phyloP scores from a whole-genome alignment of 1,140 invertebrate species.

The Bilobella aurantiaca region DNA sequence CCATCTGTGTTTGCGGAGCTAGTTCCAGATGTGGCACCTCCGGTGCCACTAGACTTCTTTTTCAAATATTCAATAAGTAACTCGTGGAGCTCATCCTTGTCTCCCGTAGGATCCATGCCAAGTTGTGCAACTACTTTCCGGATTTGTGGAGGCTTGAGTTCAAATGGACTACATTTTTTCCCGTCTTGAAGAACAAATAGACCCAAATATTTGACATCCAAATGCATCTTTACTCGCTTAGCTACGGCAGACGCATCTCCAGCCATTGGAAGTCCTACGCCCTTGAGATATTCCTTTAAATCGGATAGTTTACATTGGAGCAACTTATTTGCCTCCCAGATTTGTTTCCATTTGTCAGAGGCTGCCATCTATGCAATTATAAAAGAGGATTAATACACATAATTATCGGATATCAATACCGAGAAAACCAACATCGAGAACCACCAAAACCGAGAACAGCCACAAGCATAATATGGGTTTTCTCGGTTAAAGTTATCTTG shows the following conservation, averaged over 20 bases:
- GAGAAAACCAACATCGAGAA: no score
- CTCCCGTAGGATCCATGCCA: slow-evolving; percentile 17
- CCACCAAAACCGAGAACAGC: no score
- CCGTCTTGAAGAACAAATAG: slow-evolving; percentile 18
- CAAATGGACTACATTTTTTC: slow-evolving; percentile 9
- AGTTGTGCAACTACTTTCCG: slow-evolving; percentile 19
- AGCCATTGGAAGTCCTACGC: slow-evolving; percentile 10
- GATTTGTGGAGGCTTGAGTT: slow-evolving; percentile 14
- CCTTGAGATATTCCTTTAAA: slow-evolving; percentile 14
- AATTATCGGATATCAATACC: not conserved
- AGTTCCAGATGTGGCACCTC: not conserved
- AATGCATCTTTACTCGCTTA: slow-evolving; percentile 15
- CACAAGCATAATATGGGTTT: no score
- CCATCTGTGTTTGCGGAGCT: not conserved
- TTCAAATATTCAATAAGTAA: slow-evolving; percentile 15
- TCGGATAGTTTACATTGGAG: not conserved
- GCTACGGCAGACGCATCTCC: not conserved
- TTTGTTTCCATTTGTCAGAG: not conserved
- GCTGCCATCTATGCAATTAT: not conserved
- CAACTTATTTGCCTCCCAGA: slow-evolving; percentile 8
- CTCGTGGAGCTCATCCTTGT: slow-evolving; percentile 16
- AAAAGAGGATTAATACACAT: not conserved
- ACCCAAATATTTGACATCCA: slow-evolving; percentile 23
- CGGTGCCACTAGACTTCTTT: not conserved
- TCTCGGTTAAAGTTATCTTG: no score